A percentile compares a stretch with the other conserved stretches of the same genome.
These are phyloP conservation scores for Pygoscelis antarcticus DNA, from an alignment of 2,113 vertebrate genomes.

Conservation along the genomic window DNA sequence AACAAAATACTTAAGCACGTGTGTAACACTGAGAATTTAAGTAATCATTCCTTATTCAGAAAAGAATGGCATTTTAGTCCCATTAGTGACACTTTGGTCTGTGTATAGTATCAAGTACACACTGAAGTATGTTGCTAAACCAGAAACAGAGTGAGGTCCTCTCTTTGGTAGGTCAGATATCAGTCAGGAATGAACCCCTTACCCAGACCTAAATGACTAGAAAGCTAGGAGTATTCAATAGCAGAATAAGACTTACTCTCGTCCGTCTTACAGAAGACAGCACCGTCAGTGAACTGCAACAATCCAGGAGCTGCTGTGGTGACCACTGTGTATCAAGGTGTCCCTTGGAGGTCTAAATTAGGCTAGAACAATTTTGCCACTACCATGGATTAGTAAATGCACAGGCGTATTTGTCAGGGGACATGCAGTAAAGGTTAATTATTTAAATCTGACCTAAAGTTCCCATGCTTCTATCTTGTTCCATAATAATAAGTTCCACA, in stretches of 20 bases:
- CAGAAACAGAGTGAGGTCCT: not conserved
- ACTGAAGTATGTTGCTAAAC: not conserved
- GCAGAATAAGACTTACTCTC: not conserved
- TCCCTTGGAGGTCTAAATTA: not conserved
- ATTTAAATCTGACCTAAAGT: slow-evolving; percentile 25
- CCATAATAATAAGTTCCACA: not conserved
- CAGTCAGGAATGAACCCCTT: not conserved
- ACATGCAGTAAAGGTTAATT: not conserved
- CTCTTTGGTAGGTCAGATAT: not conserved
- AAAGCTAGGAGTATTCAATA: not conserved
- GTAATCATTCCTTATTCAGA: not conserved
- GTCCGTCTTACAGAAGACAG: not conserved
- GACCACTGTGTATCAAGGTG: not conserved
- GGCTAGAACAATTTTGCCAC: not conserved
- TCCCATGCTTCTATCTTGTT: not conserved
- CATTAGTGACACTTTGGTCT: not conserved
- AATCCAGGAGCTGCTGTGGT: not conserved
- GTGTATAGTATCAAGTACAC: not conserved
- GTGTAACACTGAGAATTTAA: not conserved
- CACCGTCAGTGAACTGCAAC: not conserved
- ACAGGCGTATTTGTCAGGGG: not conserved
- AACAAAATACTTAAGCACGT: not conserved
- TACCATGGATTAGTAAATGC: not conserved
- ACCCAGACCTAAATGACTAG: not conserved
- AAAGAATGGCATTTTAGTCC: not conserved